These are phyloP conservation scores for Hestina assimilis DNA, from an alignment of 1,140 invertebrate species.

Conservation along the genomic window DNA sequence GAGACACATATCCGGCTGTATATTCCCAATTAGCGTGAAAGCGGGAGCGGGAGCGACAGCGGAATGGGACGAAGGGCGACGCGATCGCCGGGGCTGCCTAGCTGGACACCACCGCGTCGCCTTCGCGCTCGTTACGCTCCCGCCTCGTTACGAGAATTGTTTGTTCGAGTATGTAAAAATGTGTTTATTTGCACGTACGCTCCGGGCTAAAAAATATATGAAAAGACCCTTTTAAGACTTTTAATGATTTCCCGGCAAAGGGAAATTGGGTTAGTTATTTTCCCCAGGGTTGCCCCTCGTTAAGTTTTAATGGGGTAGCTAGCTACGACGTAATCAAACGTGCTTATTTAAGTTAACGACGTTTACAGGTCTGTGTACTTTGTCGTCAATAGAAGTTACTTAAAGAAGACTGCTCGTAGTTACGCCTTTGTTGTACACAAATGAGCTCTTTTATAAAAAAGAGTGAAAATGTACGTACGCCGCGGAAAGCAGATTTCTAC, in stretches of 20 bases:
- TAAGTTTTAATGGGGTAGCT: slow-evolving; percentile 78
- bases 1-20: slow-evolving; percentile 64
- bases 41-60: slow-evolving; percentile 28
- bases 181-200: slow-evolving; percentile 78
- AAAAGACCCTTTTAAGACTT: slow-evolving; percentile 79
- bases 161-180: slow-evolving; percentile 78
- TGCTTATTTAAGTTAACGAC: slow-evolving; percentile 77
- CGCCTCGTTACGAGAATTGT: slow-evolving; percentile 76
- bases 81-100: slow-evolving; percentile 14
- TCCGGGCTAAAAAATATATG: slow-evolving; percentile 75
- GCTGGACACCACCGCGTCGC: slow-evolving; percentile 49
- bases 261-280: slow-evolving; percentile 79
- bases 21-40: slow-evolving; percentile 62
- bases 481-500: slow-evolving; percentile 16
- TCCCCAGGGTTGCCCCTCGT: slow-evolving; percentile 75
- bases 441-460: slow-evolving; percentile 30
- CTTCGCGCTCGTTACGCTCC: slow-evolving; percentile 66
- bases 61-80: background rate
- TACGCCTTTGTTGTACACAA: slow-evolving; percentile 34
- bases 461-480: slow-evolving; percentile 19
- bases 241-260: slow-evolving; percentile 78
- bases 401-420: slow-evolving; percentile 36
- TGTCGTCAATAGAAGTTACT: slow-evolving; percentile 68
- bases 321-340: slow-evolving; percentile 77
- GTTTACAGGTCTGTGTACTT: slow-evolving; percentile 66